Base-by-base conservation (phyloP, 35 echinoderm and acorn worm species). In the Lytechinus variegatus region DNA sequence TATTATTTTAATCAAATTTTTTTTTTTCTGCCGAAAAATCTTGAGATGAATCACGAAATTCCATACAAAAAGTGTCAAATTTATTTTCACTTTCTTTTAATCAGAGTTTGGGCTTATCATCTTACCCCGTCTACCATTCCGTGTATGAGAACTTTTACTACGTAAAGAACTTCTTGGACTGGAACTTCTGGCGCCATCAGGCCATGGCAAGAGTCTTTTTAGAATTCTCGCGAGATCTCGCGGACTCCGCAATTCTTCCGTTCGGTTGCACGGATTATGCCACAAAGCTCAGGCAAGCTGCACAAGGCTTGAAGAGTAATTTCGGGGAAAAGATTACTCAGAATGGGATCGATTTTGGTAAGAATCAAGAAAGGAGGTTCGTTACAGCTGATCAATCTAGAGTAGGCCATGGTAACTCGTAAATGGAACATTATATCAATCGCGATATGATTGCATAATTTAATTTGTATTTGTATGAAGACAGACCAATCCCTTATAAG, bases 111-210 rank as follows among this genome's bases (percentile, higher is more conserved):
- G 96, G 95, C 1, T 91, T 99, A 55, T 97, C 98, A 24, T 96
- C 95, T 52, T 97, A 99, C 55, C 98, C 98, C n/a, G 95, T 99
- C 21, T 99, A 99, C 79, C 98, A 99, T 86, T 97, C 98, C 4
- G 95, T 99, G 10, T 99, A 99, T 55, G 98, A 99, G 86, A 99
- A 97, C 6, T 99, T 99, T 88, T 95, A 99, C 55, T 94, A 96
- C 91, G 86, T 99, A 87, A 96, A 95, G 53, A 95, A 72, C 5
- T 96, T 97, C 66, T 28, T 97, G 14, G 98, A 99, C 89, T 94
- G 86, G n/a, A 90, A 95, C 8, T 99, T 99, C 79, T 95, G 96
- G 52, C 95, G 96, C n/a, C 98, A 99, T 54, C 96, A 93, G 21
- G 97, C 95, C 24, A 72, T 97, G 1, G 95, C 96, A 24, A 71